A percentile compares a stretch with the other conserved stretches of the same genome.
Evolutionary conservation across 2,888 invertebrate genomes (phyloP).

Genomic region (Athripsodes cinereus): DNA sequence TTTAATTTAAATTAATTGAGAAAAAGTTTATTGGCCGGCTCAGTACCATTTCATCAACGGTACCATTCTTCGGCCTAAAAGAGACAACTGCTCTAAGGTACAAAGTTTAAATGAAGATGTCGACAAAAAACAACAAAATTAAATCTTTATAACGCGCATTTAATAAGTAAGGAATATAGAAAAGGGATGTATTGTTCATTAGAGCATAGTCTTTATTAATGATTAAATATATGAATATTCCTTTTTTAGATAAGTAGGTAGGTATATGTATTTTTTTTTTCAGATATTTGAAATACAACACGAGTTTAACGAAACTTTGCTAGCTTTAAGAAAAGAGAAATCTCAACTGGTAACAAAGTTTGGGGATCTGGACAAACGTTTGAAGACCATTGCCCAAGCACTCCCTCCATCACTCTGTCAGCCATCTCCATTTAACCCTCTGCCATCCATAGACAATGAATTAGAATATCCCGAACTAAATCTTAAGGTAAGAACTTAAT

Average conservation of each 20-base stretch:
- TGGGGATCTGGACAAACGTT: conserved; percentile 5
- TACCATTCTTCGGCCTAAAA: too few relatives aligned
- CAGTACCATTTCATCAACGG: too few relatives aligned
- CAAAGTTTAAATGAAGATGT: too few relatives aligned
- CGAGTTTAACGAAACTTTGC: conserved; percentile 40
- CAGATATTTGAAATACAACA: conserved; percentile 43
- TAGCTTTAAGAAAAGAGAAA: conserved; percentile 41
- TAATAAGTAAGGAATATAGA: too few relatives aligned
- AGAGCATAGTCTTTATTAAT: background rate
- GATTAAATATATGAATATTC: background rate
- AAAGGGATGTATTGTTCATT: background rate
- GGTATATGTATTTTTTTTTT: background rate
- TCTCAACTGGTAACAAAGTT: conserved; percentile 10
- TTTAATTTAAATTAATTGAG: too few relatives aligned
- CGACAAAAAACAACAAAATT: too few relatives aligned
- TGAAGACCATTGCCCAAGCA: conserved; percentile 14
- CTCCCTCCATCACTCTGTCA: conserved; percentile 37
- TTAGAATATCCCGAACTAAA: conserved; percentile 55
- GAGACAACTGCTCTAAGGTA: too few relatives aligned
- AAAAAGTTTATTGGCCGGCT: too few relatives aligned
- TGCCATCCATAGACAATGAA: conserved; percentile 44
- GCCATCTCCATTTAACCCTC: conserved; percentile 37
- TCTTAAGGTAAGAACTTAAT: conserved; percentile 39
- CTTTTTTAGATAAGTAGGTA: background rate
- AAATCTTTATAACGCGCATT: too few relatives aligned